Base-by-base conservation (phyloP, 2,113 vertebrate genomes). In the Telmatochromis sp. region DNA sequence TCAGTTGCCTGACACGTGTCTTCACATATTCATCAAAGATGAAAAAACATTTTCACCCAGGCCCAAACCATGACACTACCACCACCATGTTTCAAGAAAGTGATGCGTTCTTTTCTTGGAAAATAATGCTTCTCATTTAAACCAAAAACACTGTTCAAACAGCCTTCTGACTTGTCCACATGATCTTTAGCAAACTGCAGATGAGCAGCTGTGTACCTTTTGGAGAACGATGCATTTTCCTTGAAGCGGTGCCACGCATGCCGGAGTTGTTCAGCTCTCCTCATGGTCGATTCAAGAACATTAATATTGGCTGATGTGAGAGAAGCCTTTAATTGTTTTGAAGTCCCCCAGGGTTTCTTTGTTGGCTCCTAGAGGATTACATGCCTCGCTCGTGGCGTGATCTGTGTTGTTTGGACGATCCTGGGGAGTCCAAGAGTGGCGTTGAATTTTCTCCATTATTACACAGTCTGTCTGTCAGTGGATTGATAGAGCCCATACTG, bases 391-490 rank as follows among this genome's bases (percentile, higher is more conserved):
- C 12, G 12, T 70, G 63, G n/a, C 13, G 5, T 73, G 65, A 73
- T 73, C 37, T 45, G 37, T 70, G n/a, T 73, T 26, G 21, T 70
- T 42, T 42, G 65, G 37, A 42, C 2, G 1, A 0, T 73, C 37
- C 21, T 23, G 37, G 65, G 65, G n/a, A 73, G 68, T 73, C 5
- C 3, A 45, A 45, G 40, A 45, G 68, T 45, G 21, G 68, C 5
- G 4, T 3, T 49, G 40, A 45, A 26, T 6, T 73, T 45, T 28
- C 70, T 49, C 70, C 70, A 47, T 75, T 11, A 47, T 45, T 73
- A 47, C 70, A 28, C 70, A 47, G 68, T 75, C 23, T 47, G 70
- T 47, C 42, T 78, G 70, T 31, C 23, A 78, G 70, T 8, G 9
- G 26, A 31, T 28, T 78, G 42, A 31, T 49, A 7, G 15, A 49